Percentiles rank a stretch among this genome's conserved stretches.
These are phyloP conservation scores for Danionella cerebrum DNA, from an alignment of 2,113 vertebrate species.

Conservation along the genomic window DNA sequence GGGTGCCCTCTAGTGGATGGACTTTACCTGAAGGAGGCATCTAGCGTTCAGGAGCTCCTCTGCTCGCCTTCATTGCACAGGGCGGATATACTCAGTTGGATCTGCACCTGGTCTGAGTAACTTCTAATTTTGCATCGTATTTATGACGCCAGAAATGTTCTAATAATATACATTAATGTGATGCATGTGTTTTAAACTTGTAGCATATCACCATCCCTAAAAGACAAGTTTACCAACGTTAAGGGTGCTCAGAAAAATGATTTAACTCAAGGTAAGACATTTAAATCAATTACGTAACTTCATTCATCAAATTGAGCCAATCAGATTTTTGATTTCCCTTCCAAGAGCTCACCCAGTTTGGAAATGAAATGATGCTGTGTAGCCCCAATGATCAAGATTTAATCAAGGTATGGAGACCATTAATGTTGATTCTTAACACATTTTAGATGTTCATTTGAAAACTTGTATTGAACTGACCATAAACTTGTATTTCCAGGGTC, in stretches of 20 bases:
- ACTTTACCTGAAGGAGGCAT: constrained; percentile 62
- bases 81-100: constrained; percentile 75
- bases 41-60: constrained; percentile 68
- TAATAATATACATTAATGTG: neutral
- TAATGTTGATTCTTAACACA: neutral
- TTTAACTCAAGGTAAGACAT: constrained; percentile 62
- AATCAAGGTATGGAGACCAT: constrained; percentile 61
- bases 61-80: constrained; percentile 72
- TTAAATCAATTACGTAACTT: neutral
- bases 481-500: constrained; percentile 65
- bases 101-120: constrained; percentile 63
- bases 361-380: constrained; percentile 73
- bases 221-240: constrained; percentile 39
- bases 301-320: neutral
- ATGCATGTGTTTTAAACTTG: neutral
- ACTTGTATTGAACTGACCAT: neutral
- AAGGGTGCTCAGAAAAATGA: constrained; percentile 47
- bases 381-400: constrained; percentile 63
- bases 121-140: neutral
- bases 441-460: too few species aligned
- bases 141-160: neutral
- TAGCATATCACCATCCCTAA: constrained; percentile 56
- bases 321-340: neutral
- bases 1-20: constrained; percentile 71
- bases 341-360: constrained; percentile 67